phyloP scores from a whole-genome alignment of 2,888 invertebrate genomes.

The Lasioglossum lativentre region DNA sequence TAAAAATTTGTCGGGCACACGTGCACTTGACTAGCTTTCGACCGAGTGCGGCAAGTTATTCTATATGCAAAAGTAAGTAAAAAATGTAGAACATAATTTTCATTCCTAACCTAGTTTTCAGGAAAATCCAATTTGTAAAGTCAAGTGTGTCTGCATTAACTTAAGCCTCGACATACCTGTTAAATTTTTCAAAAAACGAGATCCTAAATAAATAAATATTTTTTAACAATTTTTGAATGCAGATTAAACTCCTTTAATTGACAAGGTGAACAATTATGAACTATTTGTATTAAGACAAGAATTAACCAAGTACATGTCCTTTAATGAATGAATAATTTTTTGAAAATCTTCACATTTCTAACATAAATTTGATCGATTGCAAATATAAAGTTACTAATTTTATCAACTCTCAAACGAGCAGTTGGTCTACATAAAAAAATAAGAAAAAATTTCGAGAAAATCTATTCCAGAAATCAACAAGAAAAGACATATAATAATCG shows the following conservation, averaged over 20 bases:
- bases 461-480: too few species aligned
- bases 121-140: neutral
- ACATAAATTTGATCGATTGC: too few species aligned
- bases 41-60: neutral
- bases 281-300: neutral
- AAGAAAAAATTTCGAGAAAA: too few species aligned
- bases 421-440: too few species aligned
- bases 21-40: neutral
- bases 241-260: neutral
- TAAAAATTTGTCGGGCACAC: neutral
- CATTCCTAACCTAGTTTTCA: neutral
- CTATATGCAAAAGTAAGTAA: neutral
- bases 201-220: neutral
- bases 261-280: neutral
- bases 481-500: too few species aligned
- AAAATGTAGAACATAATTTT: neutral
- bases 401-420: too few species aligned
- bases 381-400: too few species aligned
- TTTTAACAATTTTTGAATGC: neutral
- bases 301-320: too few species aligned
- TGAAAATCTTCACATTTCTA: too few species aligned
- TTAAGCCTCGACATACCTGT: neutral
- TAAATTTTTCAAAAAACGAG: neutral
- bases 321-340: too few species aligned
- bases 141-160: neutral